Evolutionary conservation across 2,113 vertebrate species (phyloP), one percentile per base, ranked within the genome.

Genomic region (Platysteira castanea): DNA sequence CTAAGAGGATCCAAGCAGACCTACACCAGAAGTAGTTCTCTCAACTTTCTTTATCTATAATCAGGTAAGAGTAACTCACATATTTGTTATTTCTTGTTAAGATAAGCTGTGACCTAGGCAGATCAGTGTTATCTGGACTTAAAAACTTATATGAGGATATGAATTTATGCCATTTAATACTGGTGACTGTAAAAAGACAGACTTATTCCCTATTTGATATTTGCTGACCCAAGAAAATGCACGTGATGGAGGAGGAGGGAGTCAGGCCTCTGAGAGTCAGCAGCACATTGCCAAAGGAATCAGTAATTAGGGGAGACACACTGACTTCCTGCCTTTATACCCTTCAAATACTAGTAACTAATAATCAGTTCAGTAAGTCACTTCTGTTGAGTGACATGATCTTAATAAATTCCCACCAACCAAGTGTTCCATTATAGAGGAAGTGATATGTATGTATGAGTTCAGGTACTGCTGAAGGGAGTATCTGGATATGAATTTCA

Each of bases 401-500:
- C 63, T 81, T 26, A 64, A 39, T 2, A 42, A 15, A 46, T 26
- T 65, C 30, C 39, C 28, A 68, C 24, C 80, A 93, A 78, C 4
- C n/a, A n/a, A n/a, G n/a, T n/a, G 15, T 9, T 26, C 10, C 61
- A 41, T 37, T 28, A 71, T 2, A 1, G 33, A 54, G 23, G 27
- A 59, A 73, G 7, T 28, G 16, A 65, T 8, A 13, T 1, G 2
- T 12, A 31, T 2, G 5, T 4, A 10, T 12, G 10, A 50, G 12
- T 42, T 47, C 57, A 49, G 61, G 4, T 21, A 24, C 6, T 44
- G 33, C 6, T 15, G 8, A 79, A 90, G 7, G 9, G 41, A 90
- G 49, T 53, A 47, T 10, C 10, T 52, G 4, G 33, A 52, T 70
- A 67, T 0, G 0, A 35, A 67, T 37, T 10, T 71, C 10, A 91